Evolutionary conservation across 2,888 invertebrate genomes (phyloP).

Genomic region (Ichneumoninae sp.): DNA sequence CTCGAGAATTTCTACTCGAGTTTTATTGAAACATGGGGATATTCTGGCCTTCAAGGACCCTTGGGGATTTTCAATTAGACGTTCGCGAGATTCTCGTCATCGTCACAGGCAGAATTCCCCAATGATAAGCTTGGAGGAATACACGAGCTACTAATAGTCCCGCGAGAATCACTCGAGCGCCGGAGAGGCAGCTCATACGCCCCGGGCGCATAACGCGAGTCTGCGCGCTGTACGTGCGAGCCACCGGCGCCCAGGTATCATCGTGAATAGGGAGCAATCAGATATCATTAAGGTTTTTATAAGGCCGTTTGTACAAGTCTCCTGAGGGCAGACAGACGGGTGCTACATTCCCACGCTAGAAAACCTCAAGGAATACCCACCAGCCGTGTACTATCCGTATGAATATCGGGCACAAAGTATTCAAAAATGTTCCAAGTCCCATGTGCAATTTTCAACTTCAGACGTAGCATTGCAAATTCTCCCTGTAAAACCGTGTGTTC

Average conservation of each 20-base stretch:
- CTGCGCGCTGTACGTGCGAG: conserved; percentile 40
- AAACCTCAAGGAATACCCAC: conserved; percentile 56
- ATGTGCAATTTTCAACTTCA: not conserved
- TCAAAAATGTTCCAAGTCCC: conserved; percentile 38
- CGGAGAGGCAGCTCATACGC: conserved; percentile 42
- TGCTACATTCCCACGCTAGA: conserved; percentile 72
- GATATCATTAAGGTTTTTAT: conserved; percentile 83
- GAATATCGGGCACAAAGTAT: conserved; percentile 38
- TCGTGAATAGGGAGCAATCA: conserved; percentile 82
- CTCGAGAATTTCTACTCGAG: too few relatives aligned
- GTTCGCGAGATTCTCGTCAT: not conserved
- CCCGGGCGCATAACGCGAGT: conserved; percentile 54
- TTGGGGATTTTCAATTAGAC: not conserved
- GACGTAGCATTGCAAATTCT: not conserved
- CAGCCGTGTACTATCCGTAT: conserved; percentile 20
- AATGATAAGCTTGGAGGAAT: conserved; percentile 34
- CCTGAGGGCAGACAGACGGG: conserved; percentile 68
- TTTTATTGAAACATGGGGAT: not conserved
- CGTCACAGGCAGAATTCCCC: not conserved
- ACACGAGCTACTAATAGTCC: conserved; percentile 46
- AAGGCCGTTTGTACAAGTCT: conserved; percentile 69
- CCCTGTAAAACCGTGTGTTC: not conserved
- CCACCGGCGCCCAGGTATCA: conserved; percentile 75
- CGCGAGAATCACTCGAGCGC: conserved; percentile 52
- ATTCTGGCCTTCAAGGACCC: not conserved